phyloP scores from a whole-genome alignment of 2,888 invertebrate species.

The Aphidius colemani region DNA sequence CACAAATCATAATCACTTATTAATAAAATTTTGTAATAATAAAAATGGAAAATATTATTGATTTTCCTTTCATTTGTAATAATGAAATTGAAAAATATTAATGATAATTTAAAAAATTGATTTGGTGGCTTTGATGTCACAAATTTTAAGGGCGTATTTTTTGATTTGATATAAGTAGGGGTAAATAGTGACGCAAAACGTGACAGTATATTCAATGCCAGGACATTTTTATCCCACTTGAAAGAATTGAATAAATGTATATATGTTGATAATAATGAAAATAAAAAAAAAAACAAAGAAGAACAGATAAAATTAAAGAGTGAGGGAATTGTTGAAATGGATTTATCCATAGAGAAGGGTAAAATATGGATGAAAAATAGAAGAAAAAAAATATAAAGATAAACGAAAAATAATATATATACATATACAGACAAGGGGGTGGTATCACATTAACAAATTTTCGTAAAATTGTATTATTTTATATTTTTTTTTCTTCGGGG shows the following conservation, averaged over 20 bases:
- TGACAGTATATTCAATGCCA: constrained; percentile 6
- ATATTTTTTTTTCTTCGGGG: constrained; percentile 20
- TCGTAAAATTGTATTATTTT: constrained; percentile 9
- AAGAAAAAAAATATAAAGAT: constrained; percentile 15
- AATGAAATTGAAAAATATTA: no score
- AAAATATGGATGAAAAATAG: constrained; percentile 19
- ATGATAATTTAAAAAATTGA: not conserved
- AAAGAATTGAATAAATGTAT: not conserved
- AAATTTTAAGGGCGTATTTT: no score
- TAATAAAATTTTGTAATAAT: no score
- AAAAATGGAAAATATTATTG: no score
- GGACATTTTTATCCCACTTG: constrained; percentile 7
- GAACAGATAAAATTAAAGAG: not conserved
- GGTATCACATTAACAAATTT: constrained; percentile 20
- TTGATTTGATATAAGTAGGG: not conserved
- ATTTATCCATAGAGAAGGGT: not conserved
- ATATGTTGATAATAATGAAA: constrained; percentile 5
- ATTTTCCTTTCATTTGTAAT: no score
- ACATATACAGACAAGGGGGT: constrained; percentile 9
- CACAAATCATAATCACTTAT: no score
- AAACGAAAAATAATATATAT: constrained; percentile 15
- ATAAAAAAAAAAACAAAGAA: not conserved
- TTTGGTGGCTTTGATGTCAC: not conserved
- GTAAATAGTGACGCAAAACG: constrained; percentile 15
- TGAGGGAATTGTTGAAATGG: not conserved